Conservation (phyloP, 2,797 vertebrate species). For the Arnoldichthys spilopterus region DNA sequence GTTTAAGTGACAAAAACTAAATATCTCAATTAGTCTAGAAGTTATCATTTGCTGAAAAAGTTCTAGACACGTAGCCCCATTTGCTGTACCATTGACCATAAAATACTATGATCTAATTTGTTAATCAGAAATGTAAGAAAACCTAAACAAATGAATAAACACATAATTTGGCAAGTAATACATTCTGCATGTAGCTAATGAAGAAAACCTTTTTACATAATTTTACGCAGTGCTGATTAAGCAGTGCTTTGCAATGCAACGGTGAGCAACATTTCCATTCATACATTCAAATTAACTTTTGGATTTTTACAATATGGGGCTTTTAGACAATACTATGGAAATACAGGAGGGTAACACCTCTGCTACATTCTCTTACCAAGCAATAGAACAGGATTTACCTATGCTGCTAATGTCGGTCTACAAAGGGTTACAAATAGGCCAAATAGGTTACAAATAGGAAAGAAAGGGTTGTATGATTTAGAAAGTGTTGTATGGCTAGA, state of each 20-base stretch:
- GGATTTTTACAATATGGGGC: background rate
- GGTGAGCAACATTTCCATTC: constrained; percentile 29
- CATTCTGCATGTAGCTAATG: background rate
- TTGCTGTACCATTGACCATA: constrained; percentile 9
- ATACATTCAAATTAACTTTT: constrained; percentile 13
- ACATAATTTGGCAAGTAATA: background rate
- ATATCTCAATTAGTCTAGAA: background rate
- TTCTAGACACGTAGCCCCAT: constrained; percentile 10
- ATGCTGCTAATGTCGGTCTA: background rate
- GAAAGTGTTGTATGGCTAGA: background rate
- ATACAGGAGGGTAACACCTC: background rate
- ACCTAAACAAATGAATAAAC: constrained; percentile 1
- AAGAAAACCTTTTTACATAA: background rate
- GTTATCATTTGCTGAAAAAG: constrained; percentile 18
- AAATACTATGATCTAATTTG: background rate
- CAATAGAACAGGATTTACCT: background rate
- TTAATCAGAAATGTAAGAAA: constrained; percentile 1
- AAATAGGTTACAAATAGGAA: background rate
- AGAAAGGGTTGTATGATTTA: too few species aligned
- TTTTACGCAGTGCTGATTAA: background rate
- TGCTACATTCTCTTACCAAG: background rate
- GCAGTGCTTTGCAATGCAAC: constrained; percentile 11
- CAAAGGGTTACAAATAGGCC: background rate
- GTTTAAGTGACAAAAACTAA: constrained; percentile 18
- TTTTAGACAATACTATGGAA: constrained; percentile 14